Base-by-base conservation (phyloP, 2,113 vertebrate genomes). In the Pangasianodon gigas region DNA sequence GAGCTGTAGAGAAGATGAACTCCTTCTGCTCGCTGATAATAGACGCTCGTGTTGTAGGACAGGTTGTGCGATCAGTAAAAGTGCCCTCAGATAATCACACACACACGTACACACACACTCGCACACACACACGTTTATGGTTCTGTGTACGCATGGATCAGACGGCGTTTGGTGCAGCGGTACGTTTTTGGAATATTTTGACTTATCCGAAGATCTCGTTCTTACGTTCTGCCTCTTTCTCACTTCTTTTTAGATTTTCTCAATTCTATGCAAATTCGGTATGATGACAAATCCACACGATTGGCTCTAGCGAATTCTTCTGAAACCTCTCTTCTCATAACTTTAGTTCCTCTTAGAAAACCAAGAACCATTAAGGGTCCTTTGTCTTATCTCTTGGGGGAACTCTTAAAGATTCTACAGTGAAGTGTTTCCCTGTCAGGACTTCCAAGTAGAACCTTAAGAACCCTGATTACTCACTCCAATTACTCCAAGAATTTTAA, bases 1-100 rank as follows among this genome's bases (percentile, higher is more conserved):
- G 87, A 89, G 54, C 48, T 37, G 9, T 29, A 67, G n/a, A 85
- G 41, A 44, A 65, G 83, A 85, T 85, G 83, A 85, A 85, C 60
- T 85, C 84, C 62, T 48, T 67, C 41, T 85, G 58, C 37, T 65
- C 11, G 13, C 37, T 46, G 84, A 85, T 85, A 85, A 85, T 29
- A n/a, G 41, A 46, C 41, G 6, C 41, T 48, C 0, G 41, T 60
- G 58, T 29, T 65, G 84, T 41, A 62, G 46, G 77, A 52, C 48
- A n/a, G 29, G 48, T 81, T 54, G 26, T 81, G 48, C 9, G 29
- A 81, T 51, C 79, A n/a, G 46, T 52, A 81, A 81, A 81, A 81
- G 79, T 54, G 14, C 48, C 48, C 29, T 51, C 14, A 6, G 46
- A 52, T 51, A 77, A 77, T 77, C 74, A 77, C 74, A 77, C 74